Conservation (phyloP, 2,888 invertebrate species). For the Rhamphomyia laevipes region DNA sequence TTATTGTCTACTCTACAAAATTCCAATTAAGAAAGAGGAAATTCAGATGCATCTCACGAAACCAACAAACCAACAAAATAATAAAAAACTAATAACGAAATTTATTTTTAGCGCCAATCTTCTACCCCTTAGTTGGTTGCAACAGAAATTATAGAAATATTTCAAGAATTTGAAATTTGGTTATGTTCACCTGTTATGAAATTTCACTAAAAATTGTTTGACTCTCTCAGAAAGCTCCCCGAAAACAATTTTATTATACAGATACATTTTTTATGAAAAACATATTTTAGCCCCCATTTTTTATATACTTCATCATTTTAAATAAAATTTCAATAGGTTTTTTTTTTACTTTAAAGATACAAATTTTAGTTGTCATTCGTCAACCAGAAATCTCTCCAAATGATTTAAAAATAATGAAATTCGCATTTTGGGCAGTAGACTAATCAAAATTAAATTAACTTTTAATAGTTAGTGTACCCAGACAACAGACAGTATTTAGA, state of each 20-base stretch:
- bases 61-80: neutral
- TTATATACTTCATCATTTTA: too few relatives aligned
- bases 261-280: too few relatives aligned
- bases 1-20: neutral
- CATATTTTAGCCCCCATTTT: neutral
- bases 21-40: neutral
- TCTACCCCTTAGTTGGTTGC: slow-evolving; percentile 5
- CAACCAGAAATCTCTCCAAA: too few relatives aligned
- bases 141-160: slow-evolving; percentile 6
- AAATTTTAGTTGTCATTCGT: too few relatives aligned
- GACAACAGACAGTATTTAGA: too few relatives aligned
- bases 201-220: slow-evolving; percentile 40
- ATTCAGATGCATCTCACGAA: neutral
- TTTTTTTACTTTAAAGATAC: too few relatives aligned
- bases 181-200: slow-evolving; percentile 38
- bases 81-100: neutral
- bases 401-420: too few relatives aligned
- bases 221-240: slow-evolving; percentile 27
- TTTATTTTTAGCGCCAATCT: slow-evolving; percentile 5
- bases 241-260: too few relatives aligned
- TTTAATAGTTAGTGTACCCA: too few relatives aligned
- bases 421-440: too few relatives aligned
- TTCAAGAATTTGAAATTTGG: slow-evolving; percentile 22
- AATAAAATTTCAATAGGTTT: too few relatives aligned
- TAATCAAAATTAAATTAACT: too few relatives aligned